These are phyloP conservation scores for Galendromus occidentalis DNA, from an alignment of 1,140 invertebrate species.

Conservation along the genomic window DNA sequence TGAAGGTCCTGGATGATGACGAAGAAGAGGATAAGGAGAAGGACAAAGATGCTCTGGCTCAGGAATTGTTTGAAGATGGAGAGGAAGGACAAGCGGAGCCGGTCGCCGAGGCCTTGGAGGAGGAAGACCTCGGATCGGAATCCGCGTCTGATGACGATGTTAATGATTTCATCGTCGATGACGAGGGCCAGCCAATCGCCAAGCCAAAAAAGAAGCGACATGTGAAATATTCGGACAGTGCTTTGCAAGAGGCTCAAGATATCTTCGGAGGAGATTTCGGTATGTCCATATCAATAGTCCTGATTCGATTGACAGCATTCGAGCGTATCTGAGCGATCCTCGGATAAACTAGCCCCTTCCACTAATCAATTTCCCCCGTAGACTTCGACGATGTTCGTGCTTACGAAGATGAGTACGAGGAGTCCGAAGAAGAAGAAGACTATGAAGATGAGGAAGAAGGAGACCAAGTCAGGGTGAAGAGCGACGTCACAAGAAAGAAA, in stretches of 20 bases:
- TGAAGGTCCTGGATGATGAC: conserved; percentile 2
- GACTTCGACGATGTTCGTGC: conserved; percentile 88
- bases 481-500: conserved; percentile 34
- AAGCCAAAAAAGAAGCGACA: conserved; percentile 53
- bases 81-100: conserved; percentile 40
- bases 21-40: conserved; percentile 4
- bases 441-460: conserved; percentile 51
- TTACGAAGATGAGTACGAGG: conserved; percentile 65
- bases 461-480: conserved; percentile 32
- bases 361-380: neutral
- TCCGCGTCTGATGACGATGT: conserved; percentile 36
- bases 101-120: neutral
- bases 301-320: no score
- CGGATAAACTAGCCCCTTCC: neutral
- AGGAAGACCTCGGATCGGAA: conserved; percentile 11
- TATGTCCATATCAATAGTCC: neutral
- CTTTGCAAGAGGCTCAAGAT: conserved; percentile 92
- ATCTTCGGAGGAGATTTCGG: conserved; percentile 93
- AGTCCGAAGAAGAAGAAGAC: conserved; percentile 53
- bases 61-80: conserved; percentile 34
- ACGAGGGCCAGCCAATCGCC: conserved; percentile 73
- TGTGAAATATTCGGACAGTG: conserved; percentile 65
- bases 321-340: neutral
- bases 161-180: conserved; percentile 94
- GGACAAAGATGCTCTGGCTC: conserved; percentile 5